Percentiles rank a stretch among this genome's conserved stretches.
phyloP scores from a whole-genome alignment of 1,140 invertebrate genomes.

The Conus ventricosus region DNA sequence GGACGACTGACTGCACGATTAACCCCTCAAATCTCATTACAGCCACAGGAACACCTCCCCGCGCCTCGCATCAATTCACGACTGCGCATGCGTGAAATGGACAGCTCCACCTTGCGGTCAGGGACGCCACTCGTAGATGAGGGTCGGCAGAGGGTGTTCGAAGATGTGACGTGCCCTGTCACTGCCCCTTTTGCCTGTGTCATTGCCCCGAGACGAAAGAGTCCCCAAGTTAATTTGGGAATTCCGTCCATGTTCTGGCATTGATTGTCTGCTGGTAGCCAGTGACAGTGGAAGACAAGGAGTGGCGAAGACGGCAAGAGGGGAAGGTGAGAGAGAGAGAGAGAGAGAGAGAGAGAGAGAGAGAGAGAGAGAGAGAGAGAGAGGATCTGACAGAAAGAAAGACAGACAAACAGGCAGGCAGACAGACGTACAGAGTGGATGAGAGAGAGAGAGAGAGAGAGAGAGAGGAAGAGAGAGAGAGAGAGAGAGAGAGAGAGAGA shows the following conservation, averaged over 20 bases:
- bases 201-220: neutral
- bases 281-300: neutral
- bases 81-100: conserved; percentile 6
- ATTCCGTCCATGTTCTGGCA: neutral
- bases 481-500: neutral
- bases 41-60: neutral
- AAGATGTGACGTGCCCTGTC: neutral
- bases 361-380: neutral
- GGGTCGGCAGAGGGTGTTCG: neutral
- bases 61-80: neutral
- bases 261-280: conserved; percentile 2
- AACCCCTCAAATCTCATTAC: neutral
- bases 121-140: neutral
- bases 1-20: neutral
- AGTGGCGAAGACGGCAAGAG: neutral
- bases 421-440: neutral
- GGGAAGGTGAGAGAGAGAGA: neutral
- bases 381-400: neutral
- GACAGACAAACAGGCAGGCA: neutral
- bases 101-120: neutral
- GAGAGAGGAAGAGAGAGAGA: neutral
- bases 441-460: neutral
- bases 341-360: neutral
- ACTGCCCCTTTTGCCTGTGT: neutral
- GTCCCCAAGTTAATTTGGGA: neutral